Evolutionary conservation across 2,888 invertebrate genomes (phyloP), one percentile per base, ranked within the genome.

Genomic region (Apotomis capreana): DNA sequence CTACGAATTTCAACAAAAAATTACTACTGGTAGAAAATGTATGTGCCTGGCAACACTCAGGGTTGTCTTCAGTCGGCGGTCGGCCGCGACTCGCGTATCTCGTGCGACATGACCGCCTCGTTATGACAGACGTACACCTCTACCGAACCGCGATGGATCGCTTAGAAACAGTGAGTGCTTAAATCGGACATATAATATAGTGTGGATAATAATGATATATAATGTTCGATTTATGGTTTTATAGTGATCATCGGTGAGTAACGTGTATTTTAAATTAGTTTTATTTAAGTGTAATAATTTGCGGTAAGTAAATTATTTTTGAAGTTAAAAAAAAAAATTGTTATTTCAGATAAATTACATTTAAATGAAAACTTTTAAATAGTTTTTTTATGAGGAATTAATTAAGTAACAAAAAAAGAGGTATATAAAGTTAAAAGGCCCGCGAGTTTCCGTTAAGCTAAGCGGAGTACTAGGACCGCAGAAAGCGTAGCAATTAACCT

Each of bases 201-300:
- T 73, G 69, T 78, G 79, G 80, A 75, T 76, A 68, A 75, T 76
- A 68, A 88, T 88, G 81, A 82, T 84, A 84, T 88, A 84, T 89
- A 84, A 91, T 90, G 89, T 83, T 80, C 79, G 76, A 78, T 85
- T 83, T 90, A 84, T 89, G 89, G 88, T 89, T 87, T 92, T 91
- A 90, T 91, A 92, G 92, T 92, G 91, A 91, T 85, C 87, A 88
- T 89, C 90, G 92, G 92, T 92, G 81, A 91, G 92, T 90, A 61
- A 51, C 49, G 68, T 68, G 68, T 46, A 36, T 65, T 57, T 49
- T 40, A 40, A 44, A 54, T 46, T 57, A 69, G 69, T 72, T 74
- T 74, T 64, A 46, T 12, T 40, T 49, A 40, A 65, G 51, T 44
- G 61, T 12, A 9, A 26, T 26, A 26, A 26, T 26, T 26, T 8